Evolutionary conservation across 2,797 vertebrate species (phyloP).

Genomic region (Hydrolagus colliei): DNA sequence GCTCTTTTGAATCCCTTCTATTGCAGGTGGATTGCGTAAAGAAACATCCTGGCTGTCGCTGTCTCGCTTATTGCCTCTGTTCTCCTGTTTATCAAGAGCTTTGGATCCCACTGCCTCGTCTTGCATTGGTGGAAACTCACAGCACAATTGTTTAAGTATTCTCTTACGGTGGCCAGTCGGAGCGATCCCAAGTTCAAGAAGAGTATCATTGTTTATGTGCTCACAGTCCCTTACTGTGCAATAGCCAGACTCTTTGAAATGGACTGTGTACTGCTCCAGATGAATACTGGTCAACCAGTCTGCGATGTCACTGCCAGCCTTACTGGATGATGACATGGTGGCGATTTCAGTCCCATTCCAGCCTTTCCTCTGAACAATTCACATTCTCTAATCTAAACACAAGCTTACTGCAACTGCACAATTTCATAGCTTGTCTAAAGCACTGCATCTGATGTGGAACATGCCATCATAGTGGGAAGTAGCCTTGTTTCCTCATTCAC

Average conservation of each 20-base stretch:
- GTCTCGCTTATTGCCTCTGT: neutral
- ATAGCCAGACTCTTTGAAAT: constrained; percentile 67
- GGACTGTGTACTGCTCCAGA: constrained; percentile 66
- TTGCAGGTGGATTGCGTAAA: neutral
- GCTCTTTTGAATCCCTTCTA: constrained; percentile 22
- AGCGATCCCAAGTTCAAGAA: constrained; percentile 66
- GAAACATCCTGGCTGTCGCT: neutral
- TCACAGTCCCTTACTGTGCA: constrained; percentile 60
- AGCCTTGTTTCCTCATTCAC: neutral
- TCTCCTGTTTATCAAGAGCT: constrained; percentile 35
- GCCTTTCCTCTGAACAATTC: neutral
- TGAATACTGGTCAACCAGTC: constrained; percentile 73
- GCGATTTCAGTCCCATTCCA: constrained; percentile 45
- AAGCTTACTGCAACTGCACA: neutral
- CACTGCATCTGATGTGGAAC: neutral
- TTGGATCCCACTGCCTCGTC: constrained; percentile 33
- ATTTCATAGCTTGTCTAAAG: neutral
- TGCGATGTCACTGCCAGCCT: constrained; percentile 53
- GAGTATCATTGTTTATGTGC: constrained; percentile 60
- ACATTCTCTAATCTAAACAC: neutral
- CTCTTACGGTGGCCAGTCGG: constrained; percentile 85
- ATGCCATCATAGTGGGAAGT: neutral
- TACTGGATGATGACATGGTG: constrained; percentile 58
- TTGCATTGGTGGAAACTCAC: constrained; percentile 43
- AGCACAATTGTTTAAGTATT: constrained; percentile 75